Evolutionary conservation across 1,140 invertebrate genomes (phyloP).

Genomic region (Drosophila pseudoananassae): DNA sequence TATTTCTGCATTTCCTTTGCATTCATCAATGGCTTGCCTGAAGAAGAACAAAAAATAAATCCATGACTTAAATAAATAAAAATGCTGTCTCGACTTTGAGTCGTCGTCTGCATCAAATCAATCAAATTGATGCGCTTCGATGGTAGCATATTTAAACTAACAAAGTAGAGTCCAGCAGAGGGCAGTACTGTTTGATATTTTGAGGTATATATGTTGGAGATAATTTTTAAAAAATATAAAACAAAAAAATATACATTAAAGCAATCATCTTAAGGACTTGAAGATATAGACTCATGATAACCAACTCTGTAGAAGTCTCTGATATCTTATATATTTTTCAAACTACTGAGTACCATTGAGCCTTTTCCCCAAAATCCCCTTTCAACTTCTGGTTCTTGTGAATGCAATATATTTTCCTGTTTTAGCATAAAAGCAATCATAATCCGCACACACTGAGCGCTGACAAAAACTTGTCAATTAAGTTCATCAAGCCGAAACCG

Average conservation of each 20-base stretch:
- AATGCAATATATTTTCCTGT: neutral
- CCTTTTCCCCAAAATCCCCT: neutral
- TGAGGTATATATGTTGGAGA: neutral
- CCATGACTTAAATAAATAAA: slow-evolving; percentile 8
- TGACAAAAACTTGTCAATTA: slow-evolving; percentile 82
- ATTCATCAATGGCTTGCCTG: neutral
- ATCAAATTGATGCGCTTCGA: slow-evolving; percentile 76
- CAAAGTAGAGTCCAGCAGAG: slow-evolving; percentile 34
- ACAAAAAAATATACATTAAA: too few species aligned
- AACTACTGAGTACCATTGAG: neutral
- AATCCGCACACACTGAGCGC: slow-evolving; percentile 72
- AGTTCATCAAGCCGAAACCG: slow-evolving; percentile 57
- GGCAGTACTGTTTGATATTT: too few species aligned
- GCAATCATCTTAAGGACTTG: too few species aligned
- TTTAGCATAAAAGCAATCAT: slow-evolving; percentile 80
- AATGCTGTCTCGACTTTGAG: slow-evolving; percentile 18
- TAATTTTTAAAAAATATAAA: neutral
- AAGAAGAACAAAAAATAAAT: neutral
- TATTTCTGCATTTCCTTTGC: slow-evolving; percentile 30
- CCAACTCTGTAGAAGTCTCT: too few species aligned
- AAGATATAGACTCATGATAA: too few species aligned
- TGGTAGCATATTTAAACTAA: slow-evolving; percentile 71
- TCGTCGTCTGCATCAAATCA: slow-evolving; percentile 71
- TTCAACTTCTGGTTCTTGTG: neutral
- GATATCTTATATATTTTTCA: neutral